A percentile compares a stretch with the other conserved stretches of the same genome.
These are phyloP conservation scores for Pitangus sulphuratus DNA, from an alignment of 2,797 vertebrate genomes.

Conservation along the genomic window DNA sequence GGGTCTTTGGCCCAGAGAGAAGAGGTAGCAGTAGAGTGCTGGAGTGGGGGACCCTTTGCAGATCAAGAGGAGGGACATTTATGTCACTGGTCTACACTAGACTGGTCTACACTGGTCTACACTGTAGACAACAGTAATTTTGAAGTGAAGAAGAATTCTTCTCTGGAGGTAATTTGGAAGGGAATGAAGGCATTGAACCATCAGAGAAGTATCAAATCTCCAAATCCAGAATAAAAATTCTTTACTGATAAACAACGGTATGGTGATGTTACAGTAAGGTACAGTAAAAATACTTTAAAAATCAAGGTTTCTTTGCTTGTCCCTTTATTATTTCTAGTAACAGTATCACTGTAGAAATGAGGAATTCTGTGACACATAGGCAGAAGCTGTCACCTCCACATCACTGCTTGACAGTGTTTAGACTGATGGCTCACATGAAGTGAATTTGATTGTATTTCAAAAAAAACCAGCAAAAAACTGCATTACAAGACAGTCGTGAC, in stretches of 20 bases:
- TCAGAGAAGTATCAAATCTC: background rate
- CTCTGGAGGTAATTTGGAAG: background rate
- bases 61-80: background rate
- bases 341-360: background rate
- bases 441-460: background rate
- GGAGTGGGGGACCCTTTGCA: background rate
- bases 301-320: background rate
- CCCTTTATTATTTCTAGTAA: background rate
- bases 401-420: background rate
- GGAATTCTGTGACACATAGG: background rate
- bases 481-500: background rate
- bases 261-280: background rate
- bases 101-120: background rate
- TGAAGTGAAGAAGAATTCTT: background rate
- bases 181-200: background rate
- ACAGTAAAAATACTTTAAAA: background rate
- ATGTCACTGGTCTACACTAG: background rate
- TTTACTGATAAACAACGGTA: background rate
- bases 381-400: background rate
- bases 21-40: background rate
- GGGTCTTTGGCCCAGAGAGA: background rate
- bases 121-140: background rate
- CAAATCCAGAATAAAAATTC: background rate
- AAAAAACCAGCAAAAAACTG: background rate
- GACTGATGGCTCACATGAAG: background rate